Conservation (phyloP, 2,113 vertebrate genomes). For the Galemys pyrenaicus region DNA sequence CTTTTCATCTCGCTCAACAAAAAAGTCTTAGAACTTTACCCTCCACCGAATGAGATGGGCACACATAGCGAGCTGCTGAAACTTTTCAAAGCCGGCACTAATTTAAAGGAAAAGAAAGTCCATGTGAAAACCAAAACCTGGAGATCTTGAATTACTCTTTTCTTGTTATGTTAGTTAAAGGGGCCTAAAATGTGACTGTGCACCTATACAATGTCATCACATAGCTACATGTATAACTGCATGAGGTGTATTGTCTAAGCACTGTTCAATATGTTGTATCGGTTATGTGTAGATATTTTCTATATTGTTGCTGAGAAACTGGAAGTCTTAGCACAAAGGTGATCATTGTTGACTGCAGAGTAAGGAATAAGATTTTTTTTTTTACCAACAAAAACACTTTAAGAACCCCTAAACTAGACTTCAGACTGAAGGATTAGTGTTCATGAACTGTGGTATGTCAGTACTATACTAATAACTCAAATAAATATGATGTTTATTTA, state of each 20-base stretch:
- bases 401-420: not conserved
- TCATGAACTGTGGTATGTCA: not conserved
- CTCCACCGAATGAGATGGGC: fast-evolving
- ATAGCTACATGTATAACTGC: not conserved
- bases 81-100: not conserved
- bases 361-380: no score
- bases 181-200: not conserved
- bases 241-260: not conserved
- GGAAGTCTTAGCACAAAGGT: no score
- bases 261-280: not conserved
- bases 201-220: not conserved
- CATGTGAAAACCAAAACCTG: not conserved
- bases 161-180: not conserved
- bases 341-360: no score
- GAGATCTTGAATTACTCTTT: not conserved
- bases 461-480: not conserved
- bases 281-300: not conserved
- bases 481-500: not conserved
- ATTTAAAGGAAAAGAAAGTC: not conserved
- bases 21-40: not conserved
- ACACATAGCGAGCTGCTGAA: not conserved
- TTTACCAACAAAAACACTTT: no score
- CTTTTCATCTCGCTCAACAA: not conserved
- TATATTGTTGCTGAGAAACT: not conserved
- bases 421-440: not conserved